Percentiles rank a stretch among this genome's conserved stretches.
Evolutionary conservation across 1,140 invertebrate genomes (phyloP).

Genomic region (Mycetomoellerius zeteki): DNA sequence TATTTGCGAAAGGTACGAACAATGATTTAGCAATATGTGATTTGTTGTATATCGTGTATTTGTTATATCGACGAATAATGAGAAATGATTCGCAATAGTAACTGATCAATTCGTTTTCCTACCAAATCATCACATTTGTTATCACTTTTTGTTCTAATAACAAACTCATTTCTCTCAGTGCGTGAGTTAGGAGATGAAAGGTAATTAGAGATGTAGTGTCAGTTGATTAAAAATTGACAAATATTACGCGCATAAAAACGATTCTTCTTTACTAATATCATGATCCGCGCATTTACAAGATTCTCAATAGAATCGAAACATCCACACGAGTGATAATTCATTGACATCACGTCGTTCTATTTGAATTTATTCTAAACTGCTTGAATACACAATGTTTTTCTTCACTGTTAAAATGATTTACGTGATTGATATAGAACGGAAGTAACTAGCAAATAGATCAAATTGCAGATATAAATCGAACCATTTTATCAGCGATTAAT

Average conservation of each 20-base stretch:
- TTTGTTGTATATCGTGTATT: no score
- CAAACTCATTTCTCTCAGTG: no score
- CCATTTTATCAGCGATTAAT: slow-evolving; percentile 51
- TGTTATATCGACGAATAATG: no score
- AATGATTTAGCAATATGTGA: no score
- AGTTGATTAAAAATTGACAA: neutral
- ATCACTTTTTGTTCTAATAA: no score
- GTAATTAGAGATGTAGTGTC: neutral
- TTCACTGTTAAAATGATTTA: slow-evolving; percentile 22
- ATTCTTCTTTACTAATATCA: neutral
- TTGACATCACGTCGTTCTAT: neutral
- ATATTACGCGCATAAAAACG: neutral
- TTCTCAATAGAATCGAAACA: neutral
- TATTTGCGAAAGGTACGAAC: no score
- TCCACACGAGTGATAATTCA: neutral
- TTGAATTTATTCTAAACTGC: slow-evolving; percentile 37
- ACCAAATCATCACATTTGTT: no score
- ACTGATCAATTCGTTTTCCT: no score
- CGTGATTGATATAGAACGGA: slow-evolving; percentile 13
- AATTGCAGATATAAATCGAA: slow-evolving; percentile 1
- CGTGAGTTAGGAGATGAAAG: neutral
- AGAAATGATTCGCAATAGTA: no score
- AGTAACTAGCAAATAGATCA: slow-evolving; percentile 6
- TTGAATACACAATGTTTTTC: slow-evolving; percentile 28
- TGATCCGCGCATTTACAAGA: neutral